phyloP scores from a whole-genome alignment of 2,888 invertebrate genomes.

The Coremacera marginata region DNA sequence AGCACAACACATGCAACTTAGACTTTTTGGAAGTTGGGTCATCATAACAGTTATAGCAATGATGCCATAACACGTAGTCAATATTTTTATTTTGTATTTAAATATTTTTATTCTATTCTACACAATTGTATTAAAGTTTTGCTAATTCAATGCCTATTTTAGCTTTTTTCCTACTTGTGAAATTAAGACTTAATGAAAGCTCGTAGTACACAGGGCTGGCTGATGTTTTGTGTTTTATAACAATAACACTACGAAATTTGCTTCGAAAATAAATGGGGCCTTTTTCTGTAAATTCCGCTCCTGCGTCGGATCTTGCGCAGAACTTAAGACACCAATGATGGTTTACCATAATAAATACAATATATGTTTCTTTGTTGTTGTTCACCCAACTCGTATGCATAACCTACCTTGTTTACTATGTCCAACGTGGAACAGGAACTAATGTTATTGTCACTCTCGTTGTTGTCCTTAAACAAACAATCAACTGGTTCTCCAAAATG shows the following conservation, averaged over 20 bases:
- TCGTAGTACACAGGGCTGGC: too few species aligned
- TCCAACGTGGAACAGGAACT: constrained; percentile 68
- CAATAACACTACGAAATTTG: too few species aligned
- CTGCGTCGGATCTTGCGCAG: constrained; percentile 21
- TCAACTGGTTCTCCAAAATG: constrained; percentile 58
- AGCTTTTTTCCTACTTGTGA: neutral
- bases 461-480: constrained; percentile 63
- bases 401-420: constrained; percentile 67
- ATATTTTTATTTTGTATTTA: too few species aligned
- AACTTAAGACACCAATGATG: neutral
- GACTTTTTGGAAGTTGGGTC: constrained; percentile 64
- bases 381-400: neutral
- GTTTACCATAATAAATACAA: neutral
- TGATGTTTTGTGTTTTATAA: too few species aligned
- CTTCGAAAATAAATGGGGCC: neutral
- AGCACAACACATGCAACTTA: constrained; percentile 75
- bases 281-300: constrained; percentile 5
- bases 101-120: too few species aligned
- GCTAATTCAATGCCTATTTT: neutral
- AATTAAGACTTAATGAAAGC: neutral
- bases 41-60: neutral
- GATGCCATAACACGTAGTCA: neutral
- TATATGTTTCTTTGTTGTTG: neutral
- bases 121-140: neutral
- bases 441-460: constrained; percentile 67